These are phyloP conservation scores for Craseonycteris thonglongyai DNA, from an alignment of 2,113 vertebrate genomes.

Conservation along the genomic window DNA sequence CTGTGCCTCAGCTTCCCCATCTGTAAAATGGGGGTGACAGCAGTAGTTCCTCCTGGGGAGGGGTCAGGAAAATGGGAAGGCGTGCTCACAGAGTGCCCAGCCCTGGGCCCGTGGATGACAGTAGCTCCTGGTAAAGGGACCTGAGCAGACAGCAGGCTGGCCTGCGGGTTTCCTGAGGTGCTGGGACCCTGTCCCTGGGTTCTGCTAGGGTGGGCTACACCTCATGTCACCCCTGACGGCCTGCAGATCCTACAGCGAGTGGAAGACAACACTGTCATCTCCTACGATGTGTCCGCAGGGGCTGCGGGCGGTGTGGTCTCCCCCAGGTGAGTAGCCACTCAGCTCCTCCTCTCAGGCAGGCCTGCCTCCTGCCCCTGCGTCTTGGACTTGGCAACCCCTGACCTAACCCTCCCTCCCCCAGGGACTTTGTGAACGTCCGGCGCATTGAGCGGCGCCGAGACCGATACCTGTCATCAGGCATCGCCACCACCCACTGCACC, in stretches of 20 bases:
- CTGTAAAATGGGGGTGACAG: neutral
- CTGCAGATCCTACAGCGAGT: conserved; percentile 91
- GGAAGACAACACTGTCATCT: conserved; percentile 94
- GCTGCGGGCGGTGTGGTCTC: conserved; percentile 94
- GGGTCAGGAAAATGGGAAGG: too few relatives aligned
- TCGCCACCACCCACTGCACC: conserved; percentile 86
- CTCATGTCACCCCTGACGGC: neutral
- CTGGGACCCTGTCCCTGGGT: too few relatives aligned
- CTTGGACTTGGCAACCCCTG: neutral
- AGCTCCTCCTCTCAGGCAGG: neutral
- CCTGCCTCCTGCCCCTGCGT: neutral
- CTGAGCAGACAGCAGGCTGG: neutral
- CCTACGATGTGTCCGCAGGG: conserved; percentile 92
- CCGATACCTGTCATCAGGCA: conserved; percentile 92
- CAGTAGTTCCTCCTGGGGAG: neutral
- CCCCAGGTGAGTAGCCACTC: conserved; percentile 82
- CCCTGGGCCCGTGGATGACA: neutral
- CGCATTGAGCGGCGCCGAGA: conserved; percentile 92
- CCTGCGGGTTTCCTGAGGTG: neutral
- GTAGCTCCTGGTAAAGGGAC: neutral
- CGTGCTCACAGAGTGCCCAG: fast-evolving
- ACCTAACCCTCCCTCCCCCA: conserved; percentile 58
- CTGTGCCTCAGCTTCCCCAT: neutral
- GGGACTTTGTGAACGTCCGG: conserved; percentile 96
- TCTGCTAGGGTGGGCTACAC: neutral